Evolutionary conservation across 2,797 vertebrate genomes (phyloP), one percentile per base, ranked within the genome.

Genomic region (Echeneis naucrates): DNA sequence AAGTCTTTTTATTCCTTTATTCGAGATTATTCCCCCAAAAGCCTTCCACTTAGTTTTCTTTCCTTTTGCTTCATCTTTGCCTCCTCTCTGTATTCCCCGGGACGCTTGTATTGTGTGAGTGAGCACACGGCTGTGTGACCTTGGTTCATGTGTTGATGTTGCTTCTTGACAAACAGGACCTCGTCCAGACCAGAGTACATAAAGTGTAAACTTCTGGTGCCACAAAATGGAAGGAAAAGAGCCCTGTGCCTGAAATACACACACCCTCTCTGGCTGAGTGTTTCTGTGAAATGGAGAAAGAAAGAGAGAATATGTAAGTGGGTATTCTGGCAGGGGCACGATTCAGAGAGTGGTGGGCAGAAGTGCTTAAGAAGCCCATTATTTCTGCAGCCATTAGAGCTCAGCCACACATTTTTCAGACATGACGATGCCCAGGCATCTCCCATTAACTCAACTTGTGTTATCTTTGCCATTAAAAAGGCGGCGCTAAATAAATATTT

Each of bases 401-500:
- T 63, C 17, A 21, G 52, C 63, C 56, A 8, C 50, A 63, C 50
- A 67, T 71, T 56, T 66, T 10, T 73, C 1, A 74, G 71, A 32
- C 37, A 19, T 30, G 12, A 48, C 33, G n/a, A 72, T 40, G 45
- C 73, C 35, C 68, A 78, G 72, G 27, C 48, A 45, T 72, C 59
- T 51, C 21, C 57, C 64, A 55, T 77, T 64, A 66, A 35, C 37
- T 24, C 27, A 48, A 67, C 33, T 54, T n/a, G 26, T 23, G 16
- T 33, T 62, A 9, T 61, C 67, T n/a, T 58, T 61, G 8, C 30
- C 30, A 63, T 73, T 68, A 65, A 73, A 77, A 65, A 16, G 19
- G 11, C 69, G 65, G 48, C 2, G 2, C 53, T 72, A 75, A 68
- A 80, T 87, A 89, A 88, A 88, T 80, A 80, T 82, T 89, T 90